A percentile compares a stretch with the other conserved stretches of the same genome.
phyloP scores from a whole-genome alignment of 2,113 vertebrate species.

The Ornithorhynchus anatinus region DNA sequence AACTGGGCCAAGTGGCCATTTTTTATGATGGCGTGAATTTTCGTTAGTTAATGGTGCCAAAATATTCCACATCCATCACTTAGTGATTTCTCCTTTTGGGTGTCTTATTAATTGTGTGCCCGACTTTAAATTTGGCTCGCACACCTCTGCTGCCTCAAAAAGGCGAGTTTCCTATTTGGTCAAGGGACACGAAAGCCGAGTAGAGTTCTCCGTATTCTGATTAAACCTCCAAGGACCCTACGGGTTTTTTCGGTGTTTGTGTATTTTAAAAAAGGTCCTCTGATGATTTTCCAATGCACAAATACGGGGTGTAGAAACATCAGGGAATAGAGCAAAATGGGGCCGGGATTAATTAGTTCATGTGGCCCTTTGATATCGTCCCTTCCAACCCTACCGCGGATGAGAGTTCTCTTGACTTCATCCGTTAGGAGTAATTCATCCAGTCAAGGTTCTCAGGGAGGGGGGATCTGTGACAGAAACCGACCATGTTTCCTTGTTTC shows the following conservation, averaged over 20 bases:
- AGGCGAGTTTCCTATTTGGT: slow-evolving; percentile 6
- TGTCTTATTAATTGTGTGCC: slow-evolving; percentile 27
- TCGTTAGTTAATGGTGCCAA: background rate
- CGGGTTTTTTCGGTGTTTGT: slow-evolving; percentile 2
- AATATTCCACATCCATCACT: background rate
- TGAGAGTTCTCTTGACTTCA: too few relatives aligned
- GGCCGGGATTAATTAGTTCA: too few relatives aligned
- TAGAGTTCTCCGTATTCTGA: slow-evolving; percentile 6
- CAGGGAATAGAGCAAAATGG: too few relatives aligned
- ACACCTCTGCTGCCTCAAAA: background rate
- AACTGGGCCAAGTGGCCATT: background rate
- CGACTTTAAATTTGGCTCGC: slow-evolving; percentile 34
- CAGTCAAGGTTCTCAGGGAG: too few relatives aligned
- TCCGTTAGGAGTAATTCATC: too few relatives aligned
- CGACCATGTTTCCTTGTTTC: too few relatives aligned
- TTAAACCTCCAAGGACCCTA: background rate
- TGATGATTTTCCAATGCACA: slow-evolving; percentile 10
- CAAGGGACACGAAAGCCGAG: background rate
- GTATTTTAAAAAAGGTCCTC: background rate
- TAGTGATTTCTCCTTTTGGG: background rate
- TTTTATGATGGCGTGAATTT: background rate
- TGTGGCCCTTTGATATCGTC: too few relatives aligned
- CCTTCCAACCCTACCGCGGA: too few relatives aligned
- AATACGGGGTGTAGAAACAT: too few relatives aligned
- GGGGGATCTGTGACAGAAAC: too few relatives aligned